Percentiles rank a stretch among this genome's conserved stretches.
phyloP scores from a whole-genome alignment of 2,888 invertebrate species.

The Graphium colonna region DNA sequence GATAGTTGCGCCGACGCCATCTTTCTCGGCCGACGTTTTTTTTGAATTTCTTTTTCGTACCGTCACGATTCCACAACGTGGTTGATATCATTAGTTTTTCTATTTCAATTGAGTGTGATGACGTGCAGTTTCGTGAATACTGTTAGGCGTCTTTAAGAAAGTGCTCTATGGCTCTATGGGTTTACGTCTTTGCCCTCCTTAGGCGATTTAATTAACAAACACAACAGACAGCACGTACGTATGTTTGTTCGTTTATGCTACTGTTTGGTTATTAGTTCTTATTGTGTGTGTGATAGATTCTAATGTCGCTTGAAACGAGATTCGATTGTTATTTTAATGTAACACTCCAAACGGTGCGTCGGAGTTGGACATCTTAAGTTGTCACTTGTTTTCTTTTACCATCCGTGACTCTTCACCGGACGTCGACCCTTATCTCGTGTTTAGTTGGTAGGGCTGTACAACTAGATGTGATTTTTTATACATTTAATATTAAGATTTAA shows the following conservation, averaged over 20 bases:
- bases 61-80: conserved; percentile 30
- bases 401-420: conserved; percentile 54
- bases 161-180: too few species aligned
- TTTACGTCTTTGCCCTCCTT: neutral
- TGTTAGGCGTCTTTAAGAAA: too few species aligned
- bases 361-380: conserved; percentile 68
- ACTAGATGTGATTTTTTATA: neutral
- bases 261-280: conserved; percentile 33
- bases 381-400: conserved; percentile 74
- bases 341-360: conserved; percentile 49
- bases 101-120: too few species aligned
- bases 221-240: conserved; percentile 37
- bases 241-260: conserved; percentile 24
- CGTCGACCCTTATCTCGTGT: conserved; percentile 58
- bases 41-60: neutral
- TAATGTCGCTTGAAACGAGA: conserved; percentile 25
- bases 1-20: neutral
- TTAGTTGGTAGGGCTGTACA: conserved; percentile 49
- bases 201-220: conserved; percentile 59
- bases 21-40: too few species aligned
- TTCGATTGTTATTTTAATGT: conserved; percentile 69
- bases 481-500: neutral
- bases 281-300: conserved; percentile 41
- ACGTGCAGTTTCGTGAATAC: too few species aligned
- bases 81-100: too few species aligned